These are phyloP conservation scores for Penaeus monodon DNA, from an alignment of 2,888 invertebrate species.

Conservation along the genomic window DNA sequence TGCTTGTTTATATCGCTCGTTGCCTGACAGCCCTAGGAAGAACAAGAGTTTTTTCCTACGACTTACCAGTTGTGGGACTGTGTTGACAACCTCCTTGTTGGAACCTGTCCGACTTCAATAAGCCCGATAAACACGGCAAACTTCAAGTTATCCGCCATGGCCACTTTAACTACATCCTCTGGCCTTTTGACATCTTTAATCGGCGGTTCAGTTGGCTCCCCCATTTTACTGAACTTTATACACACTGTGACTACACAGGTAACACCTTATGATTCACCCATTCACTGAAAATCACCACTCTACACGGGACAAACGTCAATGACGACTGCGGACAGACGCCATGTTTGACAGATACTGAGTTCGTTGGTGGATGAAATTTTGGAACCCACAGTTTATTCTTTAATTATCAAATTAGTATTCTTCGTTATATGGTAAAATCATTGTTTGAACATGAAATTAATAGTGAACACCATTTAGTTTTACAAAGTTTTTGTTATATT, in stretches of 20 bases:
- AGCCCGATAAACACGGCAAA: constrained; percentile 97
- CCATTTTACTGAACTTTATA: constrained; percentile 45
- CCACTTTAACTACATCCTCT: constrained; percentile 63
- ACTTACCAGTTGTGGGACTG: constrained; percentile 98
- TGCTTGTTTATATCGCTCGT: background rate
- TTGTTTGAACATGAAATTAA: too few species aligned
- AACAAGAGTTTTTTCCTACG: background rate
- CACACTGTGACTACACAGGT: constrained; percentile 30
- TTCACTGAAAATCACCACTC: constrained; percentile 44
- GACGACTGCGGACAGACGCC: constrained; percentile 53
- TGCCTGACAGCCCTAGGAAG: background rate
- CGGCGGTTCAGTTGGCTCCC: constrained; percentile 59
- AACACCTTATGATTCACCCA: constrained; percentile 48
- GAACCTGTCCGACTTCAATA: constrained; percentile 97
- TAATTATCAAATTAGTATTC: background rate
- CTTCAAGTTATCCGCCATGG: constrained; percentile 65
- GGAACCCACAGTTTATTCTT: background rate
- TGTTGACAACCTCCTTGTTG: constrained; percentile 97
- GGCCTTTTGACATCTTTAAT: constrained; percentile 64
- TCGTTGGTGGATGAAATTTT: constrained; percentile 23
- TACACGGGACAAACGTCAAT: constrained; percentile 44
- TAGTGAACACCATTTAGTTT: too few species aligned
- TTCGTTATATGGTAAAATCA: background rate
- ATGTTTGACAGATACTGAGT: constrained; percentile 62
- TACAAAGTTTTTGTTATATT: too few species aligned